These are phyloP conservation scores for Falco peregrinus DNA, from an alignment of 2,797 vertebrate species.

Conservation along the genomic window DNA sequence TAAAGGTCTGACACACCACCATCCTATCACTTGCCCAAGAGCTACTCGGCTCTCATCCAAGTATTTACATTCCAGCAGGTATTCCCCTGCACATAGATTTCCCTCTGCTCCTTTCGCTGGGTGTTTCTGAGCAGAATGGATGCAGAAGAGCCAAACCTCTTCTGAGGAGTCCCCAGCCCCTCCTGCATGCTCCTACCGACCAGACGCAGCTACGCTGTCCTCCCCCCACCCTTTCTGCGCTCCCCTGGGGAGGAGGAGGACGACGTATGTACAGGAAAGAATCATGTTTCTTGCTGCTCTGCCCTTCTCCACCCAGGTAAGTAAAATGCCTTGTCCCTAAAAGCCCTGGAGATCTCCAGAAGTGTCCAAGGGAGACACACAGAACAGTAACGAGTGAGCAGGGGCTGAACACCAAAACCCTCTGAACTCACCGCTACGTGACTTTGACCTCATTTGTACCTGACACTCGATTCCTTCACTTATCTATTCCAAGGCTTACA, in stretches of 20 bases:
- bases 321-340: neutral
- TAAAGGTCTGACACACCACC: neutral
- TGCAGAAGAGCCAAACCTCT: neutral
- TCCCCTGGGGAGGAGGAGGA: neutral
- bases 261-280: neutral
- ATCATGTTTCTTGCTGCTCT: neutral
- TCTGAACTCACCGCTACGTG: rapidly evolving
- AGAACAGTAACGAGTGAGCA: neutral
- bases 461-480: neutral
- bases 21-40: no score
- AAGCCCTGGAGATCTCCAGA: neutral
- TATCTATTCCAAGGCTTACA: rapidly evolving
- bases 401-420: neutral
- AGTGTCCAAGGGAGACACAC: neutral
- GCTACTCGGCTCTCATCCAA: neutral
- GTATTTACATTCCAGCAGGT: neutral
- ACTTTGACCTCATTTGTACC: neutral
- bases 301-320: neutral
- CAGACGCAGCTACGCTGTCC: rapidly evolving
- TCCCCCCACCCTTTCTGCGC: neutral
- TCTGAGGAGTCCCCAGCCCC: neutral
- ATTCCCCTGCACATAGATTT: neutral
- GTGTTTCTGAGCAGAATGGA: neutral
- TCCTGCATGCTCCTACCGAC: neutral
- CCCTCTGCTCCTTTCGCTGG: neutral